Base-by-base conservation (phyloP, 2,888 invertebrate species). In the Heliconius ethilla region DNA sequence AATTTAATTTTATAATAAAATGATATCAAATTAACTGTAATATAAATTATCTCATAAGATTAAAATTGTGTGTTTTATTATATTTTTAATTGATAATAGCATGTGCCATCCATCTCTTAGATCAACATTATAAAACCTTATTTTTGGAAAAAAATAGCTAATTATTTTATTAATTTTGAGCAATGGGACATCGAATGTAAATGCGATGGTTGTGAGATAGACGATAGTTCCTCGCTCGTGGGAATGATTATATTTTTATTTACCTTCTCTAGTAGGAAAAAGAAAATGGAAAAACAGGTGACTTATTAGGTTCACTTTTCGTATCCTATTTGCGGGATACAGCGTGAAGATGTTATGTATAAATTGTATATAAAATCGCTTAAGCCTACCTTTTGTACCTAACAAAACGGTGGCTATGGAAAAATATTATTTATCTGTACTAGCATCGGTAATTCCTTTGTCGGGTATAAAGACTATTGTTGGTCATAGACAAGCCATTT, bases 371-470 rank as follows among this genome's bases (percentile, higher is more conserved):
- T 29, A 6, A 51, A 80, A 79, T 75, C 85, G 86, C 88, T 82
- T 9, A 70, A 25, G 75, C 82, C 82, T 73, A 10, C 81, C 27
- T 62, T 81, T 82, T 84, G 73, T 0, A 65, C 86, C 85, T 81
- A 37, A 67, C 79, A 83, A 82, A 83, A 85, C 86, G 83, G 85
- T 86, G 86, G 84, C 86, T 89, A 80, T 90, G 88, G 89, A 91
- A 74, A 91, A 92, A 93, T 92, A 93, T 91, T 89, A 92, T 91
- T 91, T 92, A 91, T 92, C 90, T 90, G 83, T 86, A 85, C 84
- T 86, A 84, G 87, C 87, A 91, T 91, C 91, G 85, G 86, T 85
- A 86, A 87, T 86, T 87, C 89, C 89, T 90, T 92, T 91, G 92
- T 91, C 88, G 90, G 89, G 79, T 81, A 84, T 82, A 80, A 82